Evolutionary conservation across 2,113 vertebrate species (phyloP).

Genomic region (Mixornis gularis): DNA sequence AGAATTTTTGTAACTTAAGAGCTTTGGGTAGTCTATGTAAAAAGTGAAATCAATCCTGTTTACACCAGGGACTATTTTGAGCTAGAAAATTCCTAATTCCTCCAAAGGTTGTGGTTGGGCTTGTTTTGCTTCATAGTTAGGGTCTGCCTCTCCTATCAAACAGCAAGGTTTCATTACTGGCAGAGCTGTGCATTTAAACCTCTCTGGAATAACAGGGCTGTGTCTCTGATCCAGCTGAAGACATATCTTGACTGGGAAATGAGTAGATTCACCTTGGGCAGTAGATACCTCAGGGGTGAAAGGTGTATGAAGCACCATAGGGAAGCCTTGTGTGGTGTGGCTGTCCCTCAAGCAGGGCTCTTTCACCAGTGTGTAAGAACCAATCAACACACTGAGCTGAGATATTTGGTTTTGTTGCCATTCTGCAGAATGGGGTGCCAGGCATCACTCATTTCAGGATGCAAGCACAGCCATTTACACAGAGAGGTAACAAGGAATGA

Average conservation of each 20-base stretch:
- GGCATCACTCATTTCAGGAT: background rate
- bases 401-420: background rate
- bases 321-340: background rate
- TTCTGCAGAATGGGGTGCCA: background rate
- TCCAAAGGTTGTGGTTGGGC: background rate
- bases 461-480: background rate
- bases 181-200: background rate
- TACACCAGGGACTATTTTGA: background rate
- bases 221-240: background rate
- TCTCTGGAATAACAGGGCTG: background rate
- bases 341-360: background rate
- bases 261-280: background rate
- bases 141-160: background rate
- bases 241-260: background rate
- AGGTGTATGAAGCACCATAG: background rate
- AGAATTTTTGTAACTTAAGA: background rate
- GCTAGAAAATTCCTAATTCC: background rate
- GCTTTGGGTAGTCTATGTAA: background rate
- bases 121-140: background rate
- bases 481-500: background rate
- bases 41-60: background rate
- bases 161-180: background rate
- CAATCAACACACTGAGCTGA: too few species aligned
- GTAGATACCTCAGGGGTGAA: background rate
- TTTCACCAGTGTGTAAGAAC: background rate